These are phyloP conservation scores for Drosophila suboccidentalis DNA, from an alignment of 2,888 invertebrate genomes.

Conservation along the genomic window DNA sequence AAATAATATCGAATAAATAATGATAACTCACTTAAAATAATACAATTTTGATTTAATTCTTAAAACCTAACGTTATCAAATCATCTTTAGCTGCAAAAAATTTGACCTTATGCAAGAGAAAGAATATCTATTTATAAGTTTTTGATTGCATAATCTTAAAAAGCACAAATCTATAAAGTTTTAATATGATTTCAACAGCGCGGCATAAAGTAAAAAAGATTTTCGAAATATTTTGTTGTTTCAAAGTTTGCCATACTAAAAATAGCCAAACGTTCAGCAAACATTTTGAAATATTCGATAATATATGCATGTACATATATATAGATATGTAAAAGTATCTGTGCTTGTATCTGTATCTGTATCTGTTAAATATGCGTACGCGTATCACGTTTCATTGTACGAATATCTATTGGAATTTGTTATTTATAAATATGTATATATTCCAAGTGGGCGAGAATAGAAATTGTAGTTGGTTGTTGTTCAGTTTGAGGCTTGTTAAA, in stretches of 20 bases:
- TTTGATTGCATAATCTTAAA: constrained; percentile 5
- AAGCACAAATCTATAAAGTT: neutral
- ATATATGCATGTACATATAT: constrained; percentile 20
- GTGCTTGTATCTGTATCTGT: constrained; percentile 1
- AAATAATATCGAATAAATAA: too few species aligned
- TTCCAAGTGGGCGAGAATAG: constrained; percentile 53
- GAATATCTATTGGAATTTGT: constrained; percentile 51
- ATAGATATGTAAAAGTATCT: neutral
- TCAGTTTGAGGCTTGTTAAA: constrained; percentile 34
- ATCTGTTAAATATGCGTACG: constrained; percentile 29
- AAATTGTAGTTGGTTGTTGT: constrained; percentile 41
- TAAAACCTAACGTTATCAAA: neutral
- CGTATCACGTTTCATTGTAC: constrained; percentile 65
- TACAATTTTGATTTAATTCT: neutral
- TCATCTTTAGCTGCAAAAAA: neutral
- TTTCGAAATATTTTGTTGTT: constrained; percentile 41
- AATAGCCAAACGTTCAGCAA: constrained; percentile 64
- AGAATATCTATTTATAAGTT: neutral
- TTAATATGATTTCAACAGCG: constrained; percentile 1
- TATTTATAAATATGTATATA: constrained; percentile 68
- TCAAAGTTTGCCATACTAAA: constrained; percentile 55
- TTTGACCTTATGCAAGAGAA: neutral
- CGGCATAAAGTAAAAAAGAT: constrained; percentile 10
- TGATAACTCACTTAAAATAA: too few species aligned
- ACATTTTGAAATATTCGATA: constrained; percentile 65